Evolutionary conservation across 2,888 invertebrate species (phyloP).

Genomic region (Teinopalpus imperialis): DNA sequence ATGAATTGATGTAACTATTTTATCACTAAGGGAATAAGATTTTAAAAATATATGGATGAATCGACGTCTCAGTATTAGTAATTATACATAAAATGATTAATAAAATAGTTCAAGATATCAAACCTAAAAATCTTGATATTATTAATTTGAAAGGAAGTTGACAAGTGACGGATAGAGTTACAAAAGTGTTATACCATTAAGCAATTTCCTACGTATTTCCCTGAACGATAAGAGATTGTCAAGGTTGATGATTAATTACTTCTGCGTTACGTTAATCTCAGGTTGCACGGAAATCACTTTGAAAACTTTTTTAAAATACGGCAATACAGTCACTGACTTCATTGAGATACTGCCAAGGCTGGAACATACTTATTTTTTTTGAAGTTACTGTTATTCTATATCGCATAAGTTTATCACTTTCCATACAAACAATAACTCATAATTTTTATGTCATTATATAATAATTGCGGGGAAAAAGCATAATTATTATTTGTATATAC

Average conservation of each 20-base stretch:
- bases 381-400: background rate
- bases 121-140: too few relatives aligned
- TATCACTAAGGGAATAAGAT: too few relatives aligned
- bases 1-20: too few relatives aligned
- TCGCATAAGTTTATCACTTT: too few relatives aligned
- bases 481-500: too few relatives aligned
- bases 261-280: constrained; percentile 38
- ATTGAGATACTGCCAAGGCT: constrained; percentile 24
- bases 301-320: constrained; percentile 36
- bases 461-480: too few relatives aligned
- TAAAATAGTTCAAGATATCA: too few relatives aligned
- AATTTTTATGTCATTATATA: too few relatives aligned
- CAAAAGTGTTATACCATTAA: constrained; percentile 32
- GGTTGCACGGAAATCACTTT: constrained; percentile 39
- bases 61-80: too few relatives aligned
- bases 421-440: too few relatives aligned
- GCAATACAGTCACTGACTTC: constrained; percentile 23
- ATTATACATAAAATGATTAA: too few relatives aligned
- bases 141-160: constrained; percentile 9
- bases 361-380: background rate
- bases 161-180: constrained; percentile 12
- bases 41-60: too few relatives aligned
- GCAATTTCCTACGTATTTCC: constrained; percentile 43
- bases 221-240: constrained; percentile 46
- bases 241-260: constrained; percentile 43